Conservation (phyloP, 1,140 invertebrate species). For the Kradibia gibbosae region DNA sequence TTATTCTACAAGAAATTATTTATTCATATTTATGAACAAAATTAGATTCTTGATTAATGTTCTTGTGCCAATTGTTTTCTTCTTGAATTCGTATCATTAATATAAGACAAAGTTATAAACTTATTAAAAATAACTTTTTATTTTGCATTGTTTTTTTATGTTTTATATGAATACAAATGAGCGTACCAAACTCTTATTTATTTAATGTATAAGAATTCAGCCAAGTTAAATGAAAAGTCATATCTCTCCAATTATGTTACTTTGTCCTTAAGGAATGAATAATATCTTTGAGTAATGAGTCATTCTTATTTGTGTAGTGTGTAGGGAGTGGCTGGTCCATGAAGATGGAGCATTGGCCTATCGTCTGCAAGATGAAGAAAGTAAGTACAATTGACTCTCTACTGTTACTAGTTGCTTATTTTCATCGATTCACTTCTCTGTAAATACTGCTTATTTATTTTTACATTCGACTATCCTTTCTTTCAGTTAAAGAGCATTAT, state of each 20-base stretch:
- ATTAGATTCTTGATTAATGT: no score
- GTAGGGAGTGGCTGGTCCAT: constrained; percentile 91
- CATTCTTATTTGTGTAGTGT: constrained; percentile 75
- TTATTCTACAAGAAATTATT: no score
- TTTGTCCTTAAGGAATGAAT: constrained; percentile 17
- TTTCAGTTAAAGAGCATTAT: constrained; percentile 84
- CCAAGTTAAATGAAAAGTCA: not conserved
- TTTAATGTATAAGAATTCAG: constrained; percentile 21
- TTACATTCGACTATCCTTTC: not conserved
- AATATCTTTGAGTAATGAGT: constrained; percentile 43
- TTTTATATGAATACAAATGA: no score
- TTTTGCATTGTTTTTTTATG: no score
- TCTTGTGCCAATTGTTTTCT: no score
- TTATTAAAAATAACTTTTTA: no score
- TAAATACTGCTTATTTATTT: constrained; percentile 19
- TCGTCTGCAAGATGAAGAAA: constrained; percentile 91
- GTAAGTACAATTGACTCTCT: constrained; percentile 74
- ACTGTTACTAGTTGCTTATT: constrained; percentile 8
- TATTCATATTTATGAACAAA: no score
- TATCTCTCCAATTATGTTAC: not conserved
- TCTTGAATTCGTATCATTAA: no score
- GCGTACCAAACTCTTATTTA: no score
- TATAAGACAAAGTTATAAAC: no score
- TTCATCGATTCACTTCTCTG: constrained; percentile 15
- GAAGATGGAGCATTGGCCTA: constrained; percentile 93